These are phyloP conservation scores for Drosophila yooni DNA, from an alignment of 2,888 invertebrate genomes.

Conservation along the genomic window DNA sequence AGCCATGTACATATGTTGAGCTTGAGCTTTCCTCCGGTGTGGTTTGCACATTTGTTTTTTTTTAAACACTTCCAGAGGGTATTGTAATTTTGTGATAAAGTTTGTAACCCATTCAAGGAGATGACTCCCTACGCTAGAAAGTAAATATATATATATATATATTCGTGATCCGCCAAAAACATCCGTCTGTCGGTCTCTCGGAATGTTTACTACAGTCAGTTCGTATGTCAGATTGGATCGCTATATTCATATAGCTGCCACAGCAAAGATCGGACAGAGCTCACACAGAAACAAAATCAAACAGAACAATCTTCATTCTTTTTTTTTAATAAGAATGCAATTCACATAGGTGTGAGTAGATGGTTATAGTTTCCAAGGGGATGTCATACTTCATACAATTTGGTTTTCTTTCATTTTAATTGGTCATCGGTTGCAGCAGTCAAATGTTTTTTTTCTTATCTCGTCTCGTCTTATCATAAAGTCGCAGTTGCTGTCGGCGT, in stretches of 20 bases:
- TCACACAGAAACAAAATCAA: background rate
- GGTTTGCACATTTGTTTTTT: background rate
- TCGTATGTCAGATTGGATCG: background rate
- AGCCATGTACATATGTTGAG: background rate
- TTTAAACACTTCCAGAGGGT: background rate
- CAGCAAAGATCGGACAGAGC: background rate
- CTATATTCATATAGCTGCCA: background rate
- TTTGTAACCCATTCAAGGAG: background rate
- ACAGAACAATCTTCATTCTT: background rate
- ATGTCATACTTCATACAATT: background rate
- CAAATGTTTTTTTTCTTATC: background rate
- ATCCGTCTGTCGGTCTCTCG: background rate
- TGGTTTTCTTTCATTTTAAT: conserved; percentile 22
- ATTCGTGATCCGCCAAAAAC: background rate
- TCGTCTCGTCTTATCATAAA: conserved; percentile 25
- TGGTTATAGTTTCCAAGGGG: background rate
- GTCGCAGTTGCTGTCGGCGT: background rate
- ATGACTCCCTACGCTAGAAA: background rate
- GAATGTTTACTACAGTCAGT: background rate
- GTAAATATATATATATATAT: background rate
- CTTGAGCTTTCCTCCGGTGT: conserved; percentile 13
- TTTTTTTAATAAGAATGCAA: background rate
- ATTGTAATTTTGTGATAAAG: no score
- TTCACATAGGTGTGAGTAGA: background rate
- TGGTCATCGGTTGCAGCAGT: conserved; percentile 18